Evolutionary conservation across 2,888 invertebrate genomes (phyloP).

Genomic region (Steromphala cineraria): DNA sequence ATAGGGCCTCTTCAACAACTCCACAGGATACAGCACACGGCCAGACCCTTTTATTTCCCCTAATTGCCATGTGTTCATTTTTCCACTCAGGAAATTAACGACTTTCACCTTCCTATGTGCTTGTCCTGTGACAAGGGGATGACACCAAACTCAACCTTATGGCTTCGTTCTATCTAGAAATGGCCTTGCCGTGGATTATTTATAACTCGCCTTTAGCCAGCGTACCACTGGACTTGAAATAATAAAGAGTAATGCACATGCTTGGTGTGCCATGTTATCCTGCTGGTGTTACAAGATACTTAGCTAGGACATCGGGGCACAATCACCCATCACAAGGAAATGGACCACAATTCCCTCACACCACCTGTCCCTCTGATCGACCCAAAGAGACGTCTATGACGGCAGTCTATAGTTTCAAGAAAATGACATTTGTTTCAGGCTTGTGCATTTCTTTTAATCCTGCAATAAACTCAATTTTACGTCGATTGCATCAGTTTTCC

Average conservation of each 20-base stretch:
- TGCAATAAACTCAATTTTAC: background rate
- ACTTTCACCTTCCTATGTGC: slow-evolving; percentile 33
- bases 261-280: background rate
- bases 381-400: background rate
- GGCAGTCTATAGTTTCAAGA: background rate
- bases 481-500: slow-evolving; percentile 5
- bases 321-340: background rate
- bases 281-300: background rate
- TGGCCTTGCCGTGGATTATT: slow-evolving; percentile 25
- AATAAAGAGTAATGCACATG: background rate
- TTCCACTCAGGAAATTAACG: slow-evolving; percentile 38
- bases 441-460: slow-evolving; percentile 8
- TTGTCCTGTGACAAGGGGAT: slow-evolving; percentile 27
- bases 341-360: background rate
- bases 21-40: slow-evolving; percentile 22
- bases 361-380: background rate
- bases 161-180: background rate
- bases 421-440: slow-evolving; percentile 5
- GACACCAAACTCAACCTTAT: slow-evolving; percentile 8
- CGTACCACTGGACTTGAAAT: background rate
- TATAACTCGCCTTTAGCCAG: background rate
- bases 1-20: background rate
- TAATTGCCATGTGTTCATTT: slow-evolving; percentile 27
- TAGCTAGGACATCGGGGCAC: background rate
- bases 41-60: slow-evolving; percentile 19